These are phyloP conservation scores for Eulemur macaco DNA, from an alignment of 2,113 vertebrate species.

Conservation along the genomic window DNA sequence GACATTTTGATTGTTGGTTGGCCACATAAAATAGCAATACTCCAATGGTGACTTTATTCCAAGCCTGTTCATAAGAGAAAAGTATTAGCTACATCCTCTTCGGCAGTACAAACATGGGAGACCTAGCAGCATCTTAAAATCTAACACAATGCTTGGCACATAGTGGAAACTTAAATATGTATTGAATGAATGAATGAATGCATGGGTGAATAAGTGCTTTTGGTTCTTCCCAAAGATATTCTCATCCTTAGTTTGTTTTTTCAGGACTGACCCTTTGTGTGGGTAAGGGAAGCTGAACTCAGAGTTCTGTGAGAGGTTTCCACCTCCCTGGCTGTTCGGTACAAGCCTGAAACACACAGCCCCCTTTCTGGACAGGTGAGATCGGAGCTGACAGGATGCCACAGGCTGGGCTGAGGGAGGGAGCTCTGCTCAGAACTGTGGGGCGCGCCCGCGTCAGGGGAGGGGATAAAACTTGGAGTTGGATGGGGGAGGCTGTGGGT, in stretches of 20 bases:
- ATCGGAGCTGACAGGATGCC: not conserved
- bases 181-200: not conserved
- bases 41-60: not conserved
- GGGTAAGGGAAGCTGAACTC: not conserved
- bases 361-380: not conserved
- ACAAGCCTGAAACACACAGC: not conserved
- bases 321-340: not conserved
- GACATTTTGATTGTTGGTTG: not conserved
- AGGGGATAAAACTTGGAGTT: not conserved
- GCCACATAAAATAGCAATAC: not conserved
- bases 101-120: not conserved
- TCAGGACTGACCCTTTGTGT: not conserved
- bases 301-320: conserved; percentile 33
- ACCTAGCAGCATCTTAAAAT: not conserved
- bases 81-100: not conserved
- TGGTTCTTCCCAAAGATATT: not conserved
- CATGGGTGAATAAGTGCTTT: not conserved
- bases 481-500: not conserved
- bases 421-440: not conserved
- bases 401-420: not conserved
- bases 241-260: not conserved
- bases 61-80: not conserved
- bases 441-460: not conserved
- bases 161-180: not conserved
- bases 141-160: not conserved